Conservation (phyloP, 2,888 invertebrate species). For the Flexamia atlantica region DNA sequence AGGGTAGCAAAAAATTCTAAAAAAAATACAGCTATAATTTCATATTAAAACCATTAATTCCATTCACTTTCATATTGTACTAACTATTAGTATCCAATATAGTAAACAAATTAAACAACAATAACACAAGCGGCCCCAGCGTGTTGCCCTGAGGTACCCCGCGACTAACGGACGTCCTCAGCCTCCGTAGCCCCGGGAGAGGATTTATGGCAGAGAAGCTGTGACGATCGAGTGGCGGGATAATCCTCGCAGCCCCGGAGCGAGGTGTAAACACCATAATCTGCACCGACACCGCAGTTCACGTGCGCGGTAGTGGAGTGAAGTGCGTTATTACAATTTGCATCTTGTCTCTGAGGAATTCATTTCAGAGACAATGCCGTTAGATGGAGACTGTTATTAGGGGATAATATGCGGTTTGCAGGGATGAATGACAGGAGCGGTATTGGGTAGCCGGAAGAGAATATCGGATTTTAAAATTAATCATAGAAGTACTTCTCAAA, state of each 20-base stretch:
- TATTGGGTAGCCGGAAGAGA: no score
- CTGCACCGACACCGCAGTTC: not conserved
- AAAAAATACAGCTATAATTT: no score
- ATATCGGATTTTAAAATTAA: no score
- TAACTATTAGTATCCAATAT: no score
- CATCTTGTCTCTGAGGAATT: not conserved
- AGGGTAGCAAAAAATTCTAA: no score
- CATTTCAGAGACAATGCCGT: not conserved
- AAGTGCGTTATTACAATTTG: not conserved
- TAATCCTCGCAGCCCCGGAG: not conserved
- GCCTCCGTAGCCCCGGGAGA: not conserved
- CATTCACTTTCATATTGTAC: no score
- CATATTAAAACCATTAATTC: no score
- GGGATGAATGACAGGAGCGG: no score
- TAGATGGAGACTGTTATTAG: not conserved
- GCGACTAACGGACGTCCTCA: slow-evolving; percentile 2
- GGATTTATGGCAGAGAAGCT: slow-evolving; percentile 10
- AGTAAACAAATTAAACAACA: no score
- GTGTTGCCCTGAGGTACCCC: slow-evolving; percentile 7
- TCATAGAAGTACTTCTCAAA: no score
- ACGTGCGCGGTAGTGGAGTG: slow-evolving; percentile 22
- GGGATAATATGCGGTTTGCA: no score
- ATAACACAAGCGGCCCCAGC: not conserved
- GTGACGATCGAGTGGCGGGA: slow-evolving; percentile 28
- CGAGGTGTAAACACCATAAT: slow-evolving; percentile 16